These are phyloP conservation scores for Batillaria attramentaria DNA, from an alignment of 1,140 invertebrate species.

Conservation along the genomic window DNA sequence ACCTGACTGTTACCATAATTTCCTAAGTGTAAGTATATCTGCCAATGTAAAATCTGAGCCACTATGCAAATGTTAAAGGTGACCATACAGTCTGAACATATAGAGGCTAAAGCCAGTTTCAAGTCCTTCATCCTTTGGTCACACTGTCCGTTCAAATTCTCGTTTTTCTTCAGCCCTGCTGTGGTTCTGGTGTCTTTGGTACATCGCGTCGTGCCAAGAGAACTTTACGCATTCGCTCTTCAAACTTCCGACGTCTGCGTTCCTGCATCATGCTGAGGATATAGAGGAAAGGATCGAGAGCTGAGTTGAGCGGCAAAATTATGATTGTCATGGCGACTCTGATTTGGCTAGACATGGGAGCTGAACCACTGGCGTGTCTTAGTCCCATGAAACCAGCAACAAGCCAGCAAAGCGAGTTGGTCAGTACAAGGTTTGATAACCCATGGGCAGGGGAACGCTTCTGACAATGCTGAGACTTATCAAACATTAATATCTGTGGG, in stretches of 20 bases:
- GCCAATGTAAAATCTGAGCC: too few relatives aligned
- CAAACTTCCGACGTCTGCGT: not conserved
- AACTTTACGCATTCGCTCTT: not conserved
- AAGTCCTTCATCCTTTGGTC: too few relatives aligned
- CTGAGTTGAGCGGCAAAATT: not conserved
- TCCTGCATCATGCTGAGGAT: not conserved
- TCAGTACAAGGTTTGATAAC: not conserved
- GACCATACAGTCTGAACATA: too few relatives aligned
- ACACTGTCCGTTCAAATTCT: too few relatives aligned
- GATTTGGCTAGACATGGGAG: not conserved
- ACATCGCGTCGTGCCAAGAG: too few relatives aligned
- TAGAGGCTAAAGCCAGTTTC: too few relatives aligned
- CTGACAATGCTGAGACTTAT: not conserved
- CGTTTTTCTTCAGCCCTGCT: too few relatives aligned
- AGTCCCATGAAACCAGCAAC: conserved; percentile 10
- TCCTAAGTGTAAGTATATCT: too few relatives aligned
- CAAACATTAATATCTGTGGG: not conserved
- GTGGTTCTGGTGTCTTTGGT: too few relatives aligned
- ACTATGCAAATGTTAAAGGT: too few relatives aligned
- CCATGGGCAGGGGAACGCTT: not conserved
- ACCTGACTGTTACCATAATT: too few relatives aligned
- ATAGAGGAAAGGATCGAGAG: conserved; percentile 39
- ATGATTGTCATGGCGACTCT: not conserved
- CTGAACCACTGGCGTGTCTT: not conserved
- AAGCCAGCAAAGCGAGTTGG: not conserved